A percentile compares a stretch with the other conserved stretches of the same genome.
These are phyloP conservation scores for Cavia porcellus DNA, from an alignment of 2,113 vertebrate species.

Conservation along the genomic window DNA sequence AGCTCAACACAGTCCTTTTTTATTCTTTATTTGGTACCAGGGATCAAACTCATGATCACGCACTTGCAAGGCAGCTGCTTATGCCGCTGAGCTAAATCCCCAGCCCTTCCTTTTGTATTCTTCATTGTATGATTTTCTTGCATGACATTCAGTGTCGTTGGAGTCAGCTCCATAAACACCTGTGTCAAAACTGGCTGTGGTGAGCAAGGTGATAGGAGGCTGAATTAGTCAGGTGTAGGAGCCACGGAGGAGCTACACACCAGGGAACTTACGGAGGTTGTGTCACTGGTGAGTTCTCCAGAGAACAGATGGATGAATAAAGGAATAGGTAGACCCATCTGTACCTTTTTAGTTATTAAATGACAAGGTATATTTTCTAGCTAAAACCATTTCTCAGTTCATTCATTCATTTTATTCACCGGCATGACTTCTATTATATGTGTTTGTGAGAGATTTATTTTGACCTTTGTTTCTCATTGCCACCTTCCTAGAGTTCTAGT, in stretches of 20 bases:
- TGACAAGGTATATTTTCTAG: background rate
- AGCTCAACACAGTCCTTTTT: background rate
- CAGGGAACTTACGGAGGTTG: rapidly evolving
- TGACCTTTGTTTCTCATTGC: background rate
- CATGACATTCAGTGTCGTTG: background rate
- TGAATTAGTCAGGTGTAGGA: rapidly evolving
- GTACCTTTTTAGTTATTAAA: background rate
- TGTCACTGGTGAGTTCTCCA: background rate
- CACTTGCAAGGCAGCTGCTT: no score
- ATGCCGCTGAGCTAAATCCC: no score
- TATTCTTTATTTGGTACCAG: no score
- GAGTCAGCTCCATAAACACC: background rate
- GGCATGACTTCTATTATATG: background rate
- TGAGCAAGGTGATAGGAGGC: background rate
- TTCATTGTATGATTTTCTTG: background rate
- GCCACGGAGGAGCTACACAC: rapidly evolving
- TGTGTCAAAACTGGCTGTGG: background rate
- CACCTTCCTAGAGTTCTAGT: background rate
- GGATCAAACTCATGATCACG: no score
- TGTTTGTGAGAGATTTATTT: background rate
- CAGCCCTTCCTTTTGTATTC: background rate
- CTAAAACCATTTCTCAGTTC: background rate
- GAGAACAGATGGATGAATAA: background rate
- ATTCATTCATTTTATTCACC: background rate
- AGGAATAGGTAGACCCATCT: rapidly evolving